phyloP scores from a whole-genome alignment of 2,797 vertebrate genomes.

The Acanthurus tractus region DNA sequence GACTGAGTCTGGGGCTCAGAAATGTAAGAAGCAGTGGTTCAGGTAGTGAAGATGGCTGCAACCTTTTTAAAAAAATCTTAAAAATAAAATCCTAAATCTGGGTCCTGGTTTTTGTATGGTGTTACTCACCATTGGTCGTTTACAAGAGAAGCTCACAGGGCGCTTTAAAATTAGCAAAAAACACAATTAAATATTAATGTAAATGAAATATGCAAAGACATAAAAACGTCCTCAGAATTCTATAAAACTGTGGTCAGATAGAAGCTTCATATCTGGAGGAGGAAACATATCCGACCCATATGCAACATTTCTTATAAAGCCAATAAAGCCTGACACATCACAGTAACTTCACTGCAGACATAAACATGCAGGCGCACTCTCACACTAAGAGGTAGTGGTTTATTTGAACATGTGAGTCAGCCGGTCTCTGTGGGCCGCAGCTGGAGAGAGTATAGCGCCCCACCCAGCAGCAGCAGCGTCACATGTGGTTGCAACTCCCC shows the following conservation, averaged over 20 bases:
- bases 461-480: constrained; percentile 75
- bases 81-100: too few relatives aligned
- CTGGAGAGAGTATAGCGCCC: constrained; percentile 69
- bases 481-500: constrained; percentile 68
- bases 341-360: constrained; percentile 36
- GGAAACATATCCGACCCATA: constrained; percentile 30
- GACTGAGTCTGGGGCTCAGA: too few relatives aligned
- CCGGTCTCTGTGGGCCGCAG: constrained; percentile 60
- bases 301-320: neutral
- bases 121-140: neutral
- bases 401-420: constrained; percentile 80
- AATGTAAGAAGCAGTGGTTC: too few relatives aligned
- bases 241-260: neutral
- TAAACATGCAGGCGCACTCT: constrained; percentile 45
- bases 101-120: too few relatives aligned
- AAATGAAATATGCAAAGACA: neutral
- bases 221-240: neutral
- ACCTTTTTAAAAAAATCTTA: too few relatives aligned
- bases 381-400: constrained; percentile 65
- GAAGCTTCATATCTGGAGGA: constrained; percentile 36
- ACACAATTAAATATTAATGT: neutral
- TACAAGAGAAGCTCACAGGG: neutral
- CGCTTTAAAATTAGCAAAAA: neutral
- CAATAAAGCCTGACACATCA: constrained; percentile 14
- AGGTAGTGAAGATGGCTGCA: too few relatives aligned